Percentiles rank a stretch among this genome's conserved stretches.
Evolutionary conservation across 1,140 invertebrate genomes (phyloP).

Genomic region (Papilio aristodemus): DNA sequence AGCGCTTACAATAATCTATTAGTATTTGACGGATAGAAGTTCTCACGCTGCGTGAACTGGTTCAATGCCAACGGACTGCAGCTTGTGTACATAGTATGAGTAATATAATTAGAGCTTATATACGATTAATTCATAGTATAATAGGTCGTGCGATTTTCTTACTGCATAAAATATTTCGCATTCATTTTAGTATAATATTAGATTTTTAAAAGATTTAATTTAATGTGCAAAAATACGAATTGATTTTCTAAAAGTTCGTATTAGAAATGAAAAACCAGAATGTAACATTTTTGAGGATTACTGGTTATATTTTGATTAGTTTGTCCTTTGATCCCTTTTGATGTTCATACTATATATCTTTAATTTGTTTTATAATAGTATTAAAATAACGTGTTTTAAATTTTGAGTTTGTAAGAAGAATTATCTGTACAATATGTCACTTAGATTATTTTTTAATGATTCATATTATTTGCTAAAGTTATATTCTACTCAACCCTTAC

Average conservation of each 20-base stretch:
- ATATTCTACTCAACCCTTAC: constrained; percentile 1
- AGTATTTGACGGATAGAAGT: constrained; percentile 33
- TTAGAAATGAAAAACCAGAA: too few species aligned
- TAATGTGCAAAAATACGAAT: too few species aligned
- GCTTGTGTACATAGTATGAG: constrained; percentile 36
- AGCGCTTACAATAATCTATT: constrained; percentile 28
- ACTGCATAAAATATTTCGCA: constrained; percentile 14
- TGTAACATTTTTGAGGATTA: too few species aligned
- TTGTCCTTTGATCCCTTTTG: neutral
- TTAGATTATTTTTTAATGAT: neutral
- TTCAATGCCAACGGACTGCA: constrained; percentile 48
- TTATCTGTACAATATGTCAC: too few species aligned
- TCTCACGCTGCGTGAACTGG: constrained; percentile 52
- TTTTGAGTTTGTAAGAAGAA: too few species aligned
- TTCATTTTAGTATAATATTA: too few species aligned
- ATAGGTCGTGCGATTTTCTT: neutral
- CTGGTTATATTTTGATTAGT: neutral
- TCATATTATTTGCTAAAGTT: neutral
- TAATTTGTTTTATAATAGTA: neutral
- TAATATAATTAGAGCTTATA: constrained; percentile 40
- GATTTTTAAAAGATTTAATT: too few species aligned
- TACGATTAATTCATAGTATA: neutral
- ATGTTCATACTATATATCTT: neutral
- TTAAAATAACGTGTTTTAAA: too few species aligned
- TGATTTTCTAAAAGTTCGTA: too few species aligned